Base-by-base conservation (phyloP, 92 coral and sea anemone genomes). In the Phymanthus crucifer region DNA sequence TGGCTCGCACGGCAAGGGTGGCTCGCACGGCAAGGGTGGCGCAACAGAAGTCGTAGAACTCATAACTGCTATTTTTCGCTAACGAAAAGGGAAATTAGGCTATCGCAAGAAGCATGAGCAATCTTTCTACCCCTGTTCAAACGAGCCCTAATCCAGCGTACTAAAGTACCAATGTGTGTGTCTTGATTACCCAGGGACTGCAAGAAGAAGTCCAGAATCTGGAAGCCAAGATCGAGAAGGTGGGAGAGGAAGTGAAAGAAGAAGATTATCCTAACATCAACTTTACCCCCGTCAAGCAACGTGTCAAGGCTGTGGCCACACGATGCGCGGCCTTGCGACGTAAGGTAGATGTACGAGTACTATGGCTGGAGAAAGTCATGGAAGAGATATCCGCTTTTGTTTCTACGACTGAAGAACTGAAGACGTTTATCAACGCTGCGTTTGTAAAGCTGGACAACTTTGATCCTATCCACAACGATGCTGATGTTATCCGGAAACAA, bases 381-480 rank as follows among this genome's bases (percentile, higher is more conserved):
- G 85, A 79, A 27, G 97, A 95, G 66, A 84, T 91, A 32, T 82
- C 90, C 32, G 84, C 87, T 34, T 89, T 95, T 71, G 90, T 86
- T 64, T 69, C 85, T 6, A 88, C 89, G 26, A 94, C 95, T 21
- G 87, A 85, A 13, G 92, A 93, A 66, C 88, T 95, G 73, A 83
- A 67, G 47, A 90, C 33, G 54, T 95, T 81, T 72, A 81, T 95
- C 32, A 77, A 87, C 34, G 74, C 67, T 36, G 93, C 89, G 4
- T 88, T 86, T 61, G 89, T 86, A 21, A 84, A 73, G 78, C 77
- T 90, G 10, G 91, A 87, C 70, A 74, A 72, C 65, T 82, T 93
- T 61, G 94, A 84, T 18, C 99, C 99, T 29, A 88, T 95, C 47
- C 93, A 92, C 77, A 90, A 89, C 46, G 92, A 95, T 80, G 90